Base-by-base conservation (phyloP, 1,140 invertebrate genomes). In the Mercenaria mercenaria region DNA sequence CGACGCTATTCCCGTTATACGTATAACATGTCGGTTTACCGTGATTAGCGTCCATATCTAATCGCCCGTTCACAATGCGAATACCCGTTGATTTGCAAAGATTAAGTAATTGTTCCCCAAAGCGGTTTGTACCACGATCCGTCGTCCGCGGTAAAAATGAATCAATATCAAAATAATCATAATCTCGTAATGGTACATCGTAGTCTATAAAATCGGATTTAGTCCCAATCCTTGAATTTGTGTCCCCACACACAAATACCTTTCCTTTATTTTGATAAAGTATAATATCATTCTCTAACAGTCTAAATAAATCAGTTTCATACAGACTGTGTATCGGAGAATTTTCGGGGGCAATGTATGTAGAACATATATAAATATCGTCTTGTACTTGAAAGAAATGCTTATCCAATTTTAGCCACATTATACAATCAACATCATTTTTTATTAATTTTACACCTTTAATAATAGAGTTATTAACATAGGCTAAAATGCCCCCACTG, bases 331-430 rank as follows among this genome's bases (percentile, higher is more conserved):
- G 64, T 37, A 72, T 34, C 26, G 64, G 41, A 13, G 82, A 84
- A 29, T 41, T 72, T 69, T 72, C 82, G 10, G 64, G 61, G 8
- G 61, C 61, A 26, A 69, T 69, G 47, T 72, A 84, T 43, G 26
- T 72, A 29, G 39, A 32, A 39, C 26, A 32, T 15, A 82, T 32
- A 64, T 61, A 84, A n/a, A 84, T 47, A 50, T 69, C 61, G 26
- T 50, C 15, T 34, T 84, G n/a, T 13, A 64, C 29, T 18, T 84
- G 52, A 72, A 84, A 84, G 32, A 72, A 84, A n/a, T 47, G 26
- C 32, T 69, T 69, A 72, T 84, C 67, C 26, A 84, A 61, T 32
- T 84, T 84, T 15, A 84, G 10, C 64, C 82, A 84, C 37, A 47
- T 26, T 47, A 84, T 15, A 47, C 13, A 47, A 72, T 84, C 82